Percentiles rank a stretch among this genome's conserved stretches.
Evolutionary conservation across 2,888 invertebrate species (phyloP).

Genomic region (Drosophila anomelani): DNA sequence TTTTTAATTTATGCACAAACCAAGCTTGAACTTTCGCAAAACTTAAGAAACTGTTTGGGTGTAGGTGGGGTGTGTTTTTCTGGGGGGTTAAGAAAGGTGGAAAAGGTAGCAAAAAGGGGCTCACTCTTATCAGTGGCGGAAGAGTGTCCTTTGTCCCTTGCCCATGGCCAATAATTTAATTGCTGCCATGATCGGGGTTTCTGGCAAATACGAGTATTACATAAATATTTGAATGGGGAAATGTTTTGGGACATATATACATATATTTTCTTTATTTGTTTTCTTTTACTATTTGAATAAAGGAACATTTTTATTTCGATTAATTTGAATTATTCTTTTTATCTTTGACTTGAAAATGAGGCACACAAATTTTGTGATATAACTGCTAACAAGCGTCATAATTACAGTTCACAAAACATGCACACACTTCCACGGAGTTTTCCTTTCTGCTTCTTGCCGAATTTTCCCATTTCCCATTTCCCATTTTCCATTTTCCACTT

Average conservation of each 20-base stretch:
- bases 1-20: slow-evolving; percentile 55
- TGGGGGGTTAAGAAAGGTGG: background rate
- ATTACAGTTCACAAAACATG: slow-evolving; percentile 34
- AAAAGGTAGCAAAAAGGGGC: background rate
- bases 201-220: background rate
- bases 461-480: slow-evolving; percentile 4
- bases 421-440: slow-evolving; percentile 17
- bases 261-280: background rate
- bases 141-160: slow-evolving; percentile 13
- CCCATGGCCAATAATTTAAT: slow-evolving; percentile 30
- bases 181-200: slow-evolving; percentile 14
- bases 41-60: slow-evolving; percentile 27
- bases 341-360: background rate
- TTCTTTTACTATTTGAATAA: too few relatives aligned
- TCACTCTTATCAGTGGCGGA: background rate
- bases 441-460: background rate
- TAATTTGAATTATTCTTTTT: background rate
- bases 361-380: background rate
- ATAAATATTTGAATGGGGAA: background rate
- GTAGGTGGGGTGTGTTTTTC: background rate
- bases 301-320: background rate
- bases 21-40: slow-evolving; percentile 42
- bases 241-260: background rate
- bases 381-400: slow-evolving; percentile 41
- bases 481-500: slow-evolving; percentile 10